A percentile compares a stretch with the other conserved stretches of the same genome.
These are phyloP conservation scores for Limanda limanda DNA, from an alignment of 2,113 vertebrate genomes.

Conservation along the genomic window DNA sequence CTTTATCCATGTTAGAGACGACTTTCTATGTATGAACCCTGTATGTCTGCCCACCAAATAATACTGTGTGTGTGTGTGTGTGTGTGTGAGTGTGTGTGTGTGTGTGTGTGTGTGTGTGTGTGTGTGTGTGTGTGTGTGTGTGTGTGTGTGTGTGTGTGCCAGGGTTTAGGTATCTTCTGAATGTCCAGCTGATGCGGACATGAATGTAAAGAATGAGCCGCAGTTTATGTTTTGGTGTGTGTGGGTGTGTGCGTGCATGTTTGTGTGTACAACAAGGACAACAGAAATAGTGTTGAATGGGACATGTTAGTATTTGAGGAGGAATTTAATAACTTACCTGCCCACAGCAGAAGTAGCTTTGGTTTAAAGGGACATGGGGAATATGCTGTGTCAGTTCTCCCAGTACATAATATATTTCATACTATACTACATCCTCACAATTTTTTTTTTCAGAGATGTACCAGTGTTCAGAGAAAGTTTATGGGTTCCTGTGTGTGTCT, in stretches of 20 bases:
- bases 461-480: background rate
- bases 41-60: conserved; percentile 7
- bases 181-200: conserved; percentile 51
- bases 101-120: too few species aligned
- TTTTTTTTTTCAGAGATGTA: background rate
- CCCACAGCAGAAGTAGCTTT: conserved; percentile 5
- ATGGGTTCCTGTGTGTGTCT: conserved; percentile 7
- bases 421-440: background rate
- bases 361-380: background rate
- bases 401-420: background rate
- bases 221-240: conserved; percentile 42
- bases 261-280: background rate
- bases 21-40: conserved; percentile 27
- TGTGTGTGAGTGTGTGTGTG: too few species aligned
- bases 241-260: conserved; percentile 28
- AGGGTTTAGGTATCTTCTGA: conserved; percentile 39
- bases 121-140: too few species aligned
- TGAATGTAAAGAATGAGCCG: conserved; percentile 59
- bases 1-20: conserved; percentile 21
- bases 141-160: conserved; percentile 9
- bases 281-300: background rate
- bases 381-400: background rate
- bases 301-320: background rate
- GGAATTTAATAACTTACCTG: background rate
- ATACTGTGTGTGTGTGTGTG: background rate